phyloP scores from a whole-genome alignment of 2,113 vertebrate genomes.

The Microcebus jonahi region DNA sequence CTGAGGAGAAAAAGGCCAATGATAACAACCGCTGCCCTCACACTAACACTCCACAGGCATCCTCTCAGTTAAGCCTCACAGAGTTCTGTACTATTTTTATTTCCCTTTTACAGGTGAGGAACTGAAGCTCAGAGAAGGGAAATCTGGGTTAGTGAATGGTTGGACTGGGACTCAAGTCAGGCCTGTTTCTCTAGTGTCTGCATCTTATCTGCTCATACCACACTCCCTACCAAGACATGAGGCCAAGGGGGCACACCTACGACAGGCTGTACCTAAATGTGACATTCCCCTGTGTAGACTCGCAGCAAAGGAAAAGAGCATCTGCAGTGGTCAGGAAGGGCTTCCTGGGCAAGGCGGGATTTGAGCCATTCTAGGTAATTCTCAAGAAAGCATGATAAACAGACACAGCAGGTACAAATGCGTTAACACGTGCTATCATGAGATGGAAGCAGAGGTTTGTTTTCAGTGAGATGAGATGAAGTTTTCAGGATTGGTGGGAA shows the following conservation, averaged over 20 bases:
- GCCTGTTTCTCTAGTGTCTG: neutral
- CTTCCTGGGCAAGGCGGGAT: neutral
- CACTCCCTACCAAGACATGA: neutral
- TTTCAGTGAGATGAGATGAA: no score
- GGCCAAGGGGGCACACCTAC: neutral
- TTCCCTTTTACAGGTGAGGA: neutral
- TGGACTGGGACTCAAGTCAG: neutral
- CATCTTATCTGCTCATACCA: neutral
- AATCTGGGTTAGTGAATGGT: neutral
- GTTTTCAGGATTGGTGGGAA: neutral
- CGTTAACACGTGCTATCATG: neutral
- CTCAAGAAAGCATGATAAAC: neutral
- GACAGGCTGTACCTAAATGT: neutral
- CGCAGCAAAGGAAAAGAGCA: neutral
- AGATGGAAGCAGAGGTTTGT: neutral
- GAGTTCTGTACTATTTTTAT: neutral
- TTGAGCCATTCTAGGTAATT: neutral
- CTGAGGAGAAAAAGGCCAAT: neutral
- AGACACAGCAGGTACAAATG: neutral
- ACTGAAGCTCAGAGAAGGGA: neutral
- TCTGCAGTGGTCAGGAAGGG: neutral
- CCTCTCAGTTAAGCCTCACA: neutral
- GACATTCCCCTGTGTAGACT: fast-evolving
- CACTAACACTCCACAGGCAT: no score
- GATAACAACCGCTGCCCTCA: neutral